phyloP scores from a whole-genome alignment of 2,797 vertebrate species.

The Zalophus californianus region DNA sequence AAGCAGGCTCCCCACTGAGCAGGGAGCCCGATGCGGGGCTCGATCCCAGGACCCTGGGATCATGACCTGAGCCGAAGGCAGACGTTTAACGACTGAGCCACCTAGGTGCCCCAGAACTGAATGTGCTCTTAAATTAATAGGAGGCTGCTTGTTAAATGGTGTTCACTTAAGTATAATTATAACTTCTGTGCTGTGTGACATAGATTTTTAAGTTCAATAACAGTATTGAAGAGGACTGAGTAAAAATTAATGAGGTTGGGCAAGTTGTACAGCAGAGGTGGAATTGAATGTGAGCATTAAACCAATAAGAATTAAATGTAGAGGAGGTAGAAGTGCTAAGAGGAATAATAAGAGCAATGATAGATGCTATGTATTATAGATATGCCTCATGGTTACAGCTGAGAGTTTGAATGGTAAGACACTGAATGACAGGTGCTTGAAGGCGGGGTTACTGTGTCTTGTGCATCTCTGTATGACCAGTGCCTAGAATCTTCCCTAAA shows the following conservation, averaged over 20 bases:
- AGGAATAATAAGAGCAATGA: not conserved
- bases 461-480: not conserved
- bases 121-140: constrained; percentile 7
- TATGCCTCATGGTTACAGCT: not conserved
- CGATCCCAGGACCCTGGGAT: no score
- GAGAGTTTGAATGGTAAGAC: not conserved
- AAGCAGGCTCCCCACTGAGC: no score
- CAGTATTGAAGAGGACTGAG: not conserved
- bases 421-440: not conserved
- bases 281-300: constrained; percentile 31
- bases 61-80: no score
- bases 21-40: no score
- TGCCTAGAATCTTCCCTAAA: not conserved
- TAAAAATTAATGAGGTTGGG: not conserved
- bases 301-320: not conserved
- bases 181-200: not conserved
- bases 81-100: no score
- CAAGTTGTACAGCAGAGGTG: not conserved
- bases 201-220: not conserved
- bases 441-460: not conserved
- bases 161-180: constrained; percentile 3
- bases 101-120: not conserved
- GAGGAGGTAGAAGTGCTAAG: not conserved
- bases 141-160: not conserved
- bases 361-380: not conserved